Base-by-base conservation (phyloP, 2,797 vertebrate species). In the Hypotaenidia okinawae region DNA sequence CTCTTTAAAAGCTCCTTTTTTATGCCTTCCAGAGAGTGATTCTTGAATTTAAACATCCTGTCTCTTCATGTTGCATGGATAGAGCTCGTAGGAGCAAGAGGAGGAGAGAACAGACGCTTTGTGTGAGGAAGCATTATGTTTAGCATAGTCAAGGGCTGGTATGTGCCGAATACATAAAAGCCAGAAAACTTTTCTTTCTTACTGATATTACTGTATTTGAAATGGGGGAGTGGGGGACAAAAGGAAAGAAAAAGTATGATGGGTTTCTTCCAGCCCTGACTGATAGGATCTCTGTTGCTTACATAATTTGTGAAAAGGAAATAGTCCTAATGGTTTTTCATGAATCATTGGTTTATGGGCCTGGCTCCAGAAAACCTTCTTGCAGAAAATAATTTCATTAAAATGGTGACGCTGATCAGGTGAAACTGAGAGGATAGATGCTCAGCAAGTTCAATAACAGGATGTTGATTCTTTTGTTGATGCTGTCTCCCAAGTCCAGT, bases 341-440 rank as follows among this genome's bases (percentile, higher is more conserved):
- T 78, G 87, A 70, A 54, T 86, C 70, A 72, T 61, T 76, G 54
- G 55, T 82, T 93, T 84, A 68, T 82, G 74, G 74, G 85, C 87
- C 33, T 94, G 57, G 52, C 72, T 95, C 84, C 83, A 89, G 69
- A 68, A 94, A 86, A 73, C 27, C 39, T 87, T 66, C 72, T 74
- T 55, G 59, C 32, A 88, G 83, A 79, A 61, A 79, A 35, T 94
- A 84, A 96, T 87, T 89, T 57, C 27, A 63, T 95, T 96, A 79
- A 75, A 95, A 84, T 0, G 0, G 28, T 69, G 82, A n/a, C 1
- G 4, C 74, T 87, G 70, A 90, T 93, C 63, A 76, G 45, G 43
- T 78, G 70, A 87, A 93, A 91, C 45, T 28, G 68, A 87, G 85
- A 85, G 63, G 19, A 17, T 23, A 68, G 87, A 28, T 91, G 64